These are phyloP conservation scores for Nannobrachium achirus DNA, from an alignment of 2,113 vertebrate species.

Conservation along the genomic window DNA sequence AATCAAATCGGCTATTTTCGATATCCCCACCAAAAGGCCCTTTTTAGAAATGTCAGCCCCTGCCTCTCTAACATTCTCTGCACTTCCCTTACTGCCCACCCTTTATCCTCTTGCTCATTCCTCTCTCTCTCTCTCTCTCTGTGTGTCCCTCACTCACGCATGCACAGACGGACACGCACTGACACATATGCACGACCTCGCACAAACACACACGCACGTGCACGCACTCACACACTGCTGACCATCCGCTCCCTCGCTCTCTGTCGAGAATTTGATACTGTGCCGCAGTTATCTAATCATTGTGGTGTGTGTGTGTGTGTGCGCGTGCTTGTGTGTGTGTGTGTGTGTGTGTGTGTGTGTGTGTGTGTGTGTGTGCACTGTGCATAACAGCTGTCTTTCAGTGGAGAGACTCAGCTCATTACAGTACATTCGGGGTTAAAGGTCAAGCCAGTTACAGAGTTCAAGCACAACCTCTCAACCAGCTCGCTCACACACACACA, in stretches of 20 bases:
- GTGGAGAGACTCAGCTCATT: conserved; percentile 41
- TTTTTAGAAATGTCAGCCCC: no score
- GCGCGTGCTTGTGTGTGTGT: conserved; percentile 4
- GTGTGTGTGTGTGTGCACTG: conserved; percentile 18
- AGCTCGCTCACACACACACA: background rate
- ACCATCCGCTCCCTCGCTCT: conserved; percentile 31
- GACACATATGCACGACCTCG: conserved; percentile 35
- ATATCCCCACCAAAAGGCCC: no score
- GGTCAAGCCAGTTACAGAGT: conserved; percentile 28
- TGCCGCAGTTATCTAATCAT: conserved; percentile 69
- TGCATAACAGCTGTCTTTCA: conserved; percentile 57
- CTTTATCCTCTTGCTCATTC: conserved; percentile 66
- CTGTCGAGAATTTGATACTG: conserved; percentile 69
- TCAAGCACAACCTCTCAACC: conserved; percentile 17
- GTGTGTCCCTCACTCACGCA: conserved; percentile 35
- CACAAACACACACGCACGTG: background rate
- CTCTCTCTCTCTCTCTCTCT: conserved; percentile 35
- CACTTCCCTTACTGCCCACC: conserved; percentile 45
- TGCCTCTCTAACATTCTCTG: no score
- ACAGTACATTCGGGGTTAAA: conserved; percentile 32
- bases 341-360: conserved; percentile 16
- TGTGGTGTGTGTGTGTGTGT: conserved; percentile 10
- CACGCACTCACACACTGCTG: background rate
- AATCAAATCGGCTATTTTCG: no score
- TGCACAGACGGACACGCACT: conserved; percentile 57